Conservation (phyloP, 2,113 vertebrate species). For the Fregetta grallaria region DNA sequence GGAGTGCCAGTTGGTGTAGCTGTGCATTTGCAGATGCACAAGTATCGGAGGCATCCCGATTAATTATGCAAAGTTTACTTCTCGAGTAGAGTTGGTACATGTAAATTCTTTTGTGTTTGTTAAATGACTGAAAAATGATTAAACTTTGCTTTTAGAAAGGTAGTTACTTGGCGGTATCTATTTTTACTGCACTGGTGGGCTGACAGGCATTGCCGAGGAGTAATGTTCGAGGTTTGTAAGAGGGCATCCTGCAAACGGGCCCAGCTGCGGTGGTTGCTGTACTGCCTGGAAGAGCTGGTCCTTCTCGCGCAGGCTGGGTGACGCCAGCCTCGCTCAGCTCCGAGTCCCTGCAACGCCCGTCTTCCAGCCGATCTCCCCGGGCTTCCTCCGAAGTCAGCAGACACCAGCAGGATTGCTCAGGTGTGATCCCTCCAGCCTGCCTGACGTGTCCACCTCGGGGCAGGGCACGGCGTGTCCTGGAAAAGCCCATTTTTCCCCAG, state of each 20-base stretch:
- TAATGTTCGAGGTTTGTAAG: background rate
- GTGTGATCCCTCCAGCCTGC: background rate
- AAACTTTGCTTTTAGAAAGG: background rate
- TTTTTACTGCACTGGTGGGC: background rate
- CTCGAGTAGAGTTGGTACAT: background rate
- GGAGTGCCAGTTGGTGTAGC: constrained; percentile 14
- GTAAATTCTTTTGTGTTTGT: constrained; percentile 5
- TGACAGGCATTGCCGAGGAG: background rate
- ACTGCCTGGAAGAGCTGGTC: rapidly evolving
- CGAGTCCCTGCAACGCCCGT: rapidly evolving
- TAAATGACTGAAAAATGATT: background rate
- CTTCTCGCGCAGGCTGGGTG: background rate
- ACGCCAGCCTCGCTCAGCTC: background rate
- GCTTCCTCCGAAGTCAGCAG: background rate
- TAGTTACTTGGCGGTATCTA: background rate
- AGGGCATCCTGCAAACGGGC: rapidly evolving
- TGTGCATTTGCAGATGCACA: background rate
- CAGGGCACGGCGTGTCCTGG: background rate
- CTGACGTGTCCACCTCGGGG: rapidly evolving
- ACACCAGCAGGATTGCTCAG: background rate
- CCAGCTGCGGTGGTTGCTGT: rapidly evolving
- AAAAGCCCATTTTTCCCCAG: rapidly evolving
- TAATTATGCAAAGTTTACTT: constrained; percentile 4
- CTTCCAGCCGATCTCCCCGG: rapidly evolving
- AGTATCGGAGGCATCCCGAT: background rate